Evolutionary conservation across 2,113 vertebrate genomes (phyloP).

Genomic region (Anthoscopus minutus): DNA sequence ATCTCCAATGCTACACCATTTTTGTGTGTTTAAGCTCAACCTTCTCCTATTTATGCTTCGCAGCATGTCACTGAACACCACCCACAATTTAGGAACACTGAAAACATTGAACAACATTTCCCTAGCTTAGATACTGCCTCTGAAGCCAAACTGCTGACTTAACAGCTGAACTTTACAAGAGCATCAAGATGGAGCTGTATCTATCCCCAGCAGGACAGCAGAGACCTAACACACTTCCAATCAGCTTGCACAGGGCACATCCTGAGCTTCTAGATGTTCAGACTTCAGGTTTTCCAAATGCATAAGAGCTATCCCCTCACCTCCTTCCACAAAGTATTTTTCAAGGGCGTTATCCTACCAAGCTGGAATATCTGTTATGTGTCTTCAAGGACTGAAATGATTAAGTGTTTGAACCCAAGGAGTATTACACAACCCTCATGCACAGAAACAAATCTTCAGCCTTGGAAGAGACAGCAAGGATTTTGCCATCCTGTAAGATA

Average conservation of each 20-base stretch:
- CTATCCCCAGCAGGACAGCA: not conserved
- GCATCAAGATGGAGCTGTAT: not conserved
- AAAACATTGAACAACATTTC: not conserved
- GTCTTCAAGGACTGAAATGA: not conserved
- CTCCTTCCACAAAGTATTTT: not conserved
- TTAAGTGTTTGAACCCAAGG: not conserved
- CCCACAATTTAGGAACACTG: not conserved
- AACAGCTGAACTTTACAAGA: not conserved
- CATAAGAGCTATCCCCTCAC: not conserved
- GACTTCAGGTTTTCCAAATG: not conserved
- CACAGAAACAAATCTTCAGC: not conserved
- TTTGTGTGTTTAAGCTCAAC: not conserved
- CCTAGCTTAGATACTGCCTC: not conserved
- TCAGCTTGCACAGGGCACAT: not conserved
- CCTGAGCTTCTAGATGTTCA: not conserved
- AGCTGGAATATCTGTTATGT: not conserved
- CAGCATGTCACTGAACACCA: not conserved
- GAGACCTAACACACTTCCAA: accelerated
- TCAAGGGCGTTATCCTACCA: not conserved
- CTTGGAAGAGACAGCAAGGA: not conserved
- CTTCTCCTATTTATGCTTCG: not conserved
- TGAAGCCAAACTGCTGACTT: not conserved
- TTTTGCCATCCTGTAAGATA: not conserved
- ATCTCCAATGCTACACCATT: not conserved
- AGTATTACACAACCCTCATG: not conserved